Evolutionary conservation across 2,797 vertebrate genomes (phyloP).

Genomic region (Cottoperca gobio): DNA sequence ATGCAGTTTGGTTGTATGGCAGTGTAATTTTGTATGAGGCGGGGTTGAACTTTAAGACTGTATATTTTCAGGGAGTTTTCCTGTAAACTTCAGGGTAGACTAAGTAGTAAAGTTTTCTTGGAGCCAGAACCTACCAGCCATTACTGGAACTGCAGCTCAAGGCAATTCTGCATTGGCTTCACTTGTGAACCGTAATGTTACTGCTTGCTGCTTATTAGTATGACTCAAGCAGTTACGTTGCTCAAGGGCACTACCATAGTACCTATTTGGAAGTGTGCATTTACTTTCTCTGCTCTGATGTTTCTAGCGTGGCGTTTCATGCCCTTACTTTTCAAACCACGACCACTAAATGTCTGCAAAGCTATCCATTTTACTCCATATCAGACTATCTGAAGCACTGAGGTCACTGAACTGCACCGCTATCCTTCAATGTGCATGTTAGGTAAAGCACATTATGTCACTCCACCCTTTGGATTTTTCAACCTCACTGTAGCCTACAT

Average conservation of each 20-base stretch:
- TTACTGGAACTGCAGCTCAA: constrained; percentile 51
- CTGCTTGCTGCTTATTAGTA: constrained; percentile 45
- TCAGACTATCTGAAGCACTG: constrained; percentile 12
- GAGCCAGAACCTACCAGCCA: constrained; percentile 30
- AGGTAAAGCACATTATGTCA: constrained; percentile 38
- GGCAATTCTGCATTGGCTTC: constrained; percentile 40
- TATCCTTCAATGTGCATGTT: constrained; percentile 23
- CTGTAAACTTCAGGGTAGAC: not conserved
- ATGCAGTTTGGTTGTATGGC: too few relatives aligned
- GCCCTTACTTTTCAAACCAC: constrained; percentile 11
- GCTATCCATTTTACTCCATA: constrained; percentile 14
- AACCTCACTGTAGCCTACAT: constrained; percentile 29
- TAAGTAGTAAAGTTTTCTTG: not conserved
- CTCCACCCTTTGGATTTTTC: constrained; percentile 38
- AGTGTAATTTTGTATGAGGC: too few relatives aligned
- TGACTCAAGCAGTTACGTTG: constrained; percentile 48
- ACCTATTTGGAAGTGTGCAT: constrained; percentile 45
- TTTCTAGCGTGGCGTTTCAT: constrained; percentile 30
- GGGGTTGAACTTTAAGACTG: not conserved
- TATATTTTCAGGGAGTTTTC: constrained; percentile 2
- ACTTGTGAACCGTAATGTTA: constrained; percentile 37
- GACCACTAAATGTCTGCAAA: constrained; percentile 18
- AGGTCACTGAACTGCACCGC: constrained; percentile 37
- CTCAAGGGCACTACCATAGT: constrained; percentile 50
- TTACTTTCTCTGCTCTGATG: constrained; percentile 46